Evolutionary conservation across 2,797 vertebrate genomes (phyloP).

Genomic region (Graptemys geographica): DNA sequence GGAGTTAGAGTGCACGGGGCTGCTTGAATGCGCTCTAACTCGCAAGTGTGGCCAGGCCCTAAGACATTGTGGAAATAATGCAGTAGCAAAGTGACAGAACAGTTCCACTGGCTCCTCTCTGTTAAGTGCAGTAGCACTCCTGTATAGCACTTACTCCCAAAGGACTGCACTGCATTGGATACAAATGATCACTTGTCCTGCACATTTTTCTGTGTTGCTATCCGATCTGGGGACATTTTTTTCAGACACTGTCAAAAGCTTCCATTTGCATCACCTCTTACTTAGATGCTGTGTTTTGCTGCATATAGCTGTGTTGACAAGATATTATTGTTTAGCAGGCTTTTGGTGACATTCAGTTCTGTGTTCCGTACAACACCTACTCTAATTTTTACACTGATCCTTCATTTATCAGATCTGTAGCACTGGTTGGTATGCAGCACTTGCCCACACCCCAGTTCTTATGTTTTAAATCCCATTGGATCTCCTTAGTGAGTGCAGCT

Average conservation of each 20-base stretch:
- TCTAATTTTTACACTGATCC: rapidly evolving
- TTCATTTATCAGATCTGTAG: rapidly evolving
- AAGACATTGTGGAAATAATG: neutral
- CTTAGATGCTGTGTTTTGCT: neutral
- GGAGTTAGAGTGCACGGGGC: too few species aligned
- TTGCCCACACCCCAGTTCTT: neutral
- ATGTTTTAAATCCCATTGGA: rapidly evolving
- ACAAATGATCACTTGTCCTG: neutral
- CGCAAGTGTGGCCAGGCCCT: too few species aligned
- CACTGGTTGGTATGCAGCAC: rapidly evolving
- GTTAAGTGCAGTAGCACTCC: neutral
- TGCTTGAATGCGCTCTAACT: too few species aligned
- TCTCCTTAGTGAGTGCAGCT: neutral
- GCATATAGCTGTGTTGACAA: rapidly evolving
- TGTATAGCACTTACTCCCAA: neutral
- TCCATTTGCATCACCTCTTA: neutral
- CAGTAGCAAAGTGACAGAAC: neutral
- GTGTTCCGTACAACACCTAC: rapidly evolving
- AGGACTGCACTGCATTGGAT: neutral
- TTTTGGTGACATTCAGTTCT: rapidly evolving
- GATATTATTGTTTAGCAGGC: rapidly evolving
- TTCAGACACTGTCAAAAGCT: neutral
- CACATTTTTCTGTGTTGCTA: rapidly evolving
- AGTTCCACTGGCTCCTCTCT: neutral
- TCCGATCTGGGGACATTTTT: rapidly evolving